Base-by-base conservation (phyloP, 2,888 invertebrate genomes). In the Ennomos quercinarius region DNA sequence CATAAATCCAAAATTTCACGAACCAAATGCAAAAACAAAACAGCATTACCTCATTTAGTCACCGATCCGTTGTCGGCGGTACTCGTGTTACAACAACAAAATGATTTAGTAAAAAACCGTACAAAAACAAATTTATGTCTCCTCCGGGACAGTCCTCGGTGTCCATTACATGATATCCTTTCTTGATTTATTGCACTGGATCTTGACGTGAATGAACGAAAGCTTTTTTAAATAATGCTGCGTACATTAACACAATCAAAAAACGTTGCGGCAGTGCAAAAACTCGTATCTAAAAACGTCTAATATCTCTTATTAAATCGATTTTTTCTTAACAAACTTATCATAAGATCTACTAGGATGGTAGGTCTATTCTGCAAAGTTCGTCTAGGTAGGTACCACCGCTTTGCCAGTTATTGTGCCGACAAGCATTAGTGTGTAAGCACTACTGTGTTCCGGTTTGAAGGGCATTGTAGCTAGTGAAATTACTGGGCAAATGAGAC, bases 111-210 rank as follows among this genome's bases (percentile, higher is more conserved):
- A 86, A 88, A 87, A 87, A 81, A 48, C 59, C 75, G 76, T 74
- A 83, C 83, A 84, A 83, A 88, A 87, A 84, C 83, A 76, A 87
- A 90, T 90, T 89, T 89, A 90, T 89, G 85, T 81, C 79, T 86
- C 88, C 78, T 78, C 76, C 72, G 89, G 87, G 89, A 88, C 81
- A 70, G 70, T 78, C 73, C 73, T 72, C 74, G 86, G 87, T 88
- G 86, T 88, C 87, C 87, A 87, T 89, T 90, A 88, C 89, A 81
- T 80, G 87, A 86, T 90, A 88, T 89, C 88, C 87, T 84, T 67
- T 67, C 83, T 84, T 90, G 90, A 91, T 91, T 90, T 91, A 90
- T 89, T 87, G 81, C 74, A 74, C 78, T 76, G 79, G 79, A 86
- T 84, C 84, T 81, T 80, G 77, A 67, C 61, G 63, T 66, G 64